Conservation (phyloP, 2,797 vertebrate species). For the Streptopelia turtur region DNA sequence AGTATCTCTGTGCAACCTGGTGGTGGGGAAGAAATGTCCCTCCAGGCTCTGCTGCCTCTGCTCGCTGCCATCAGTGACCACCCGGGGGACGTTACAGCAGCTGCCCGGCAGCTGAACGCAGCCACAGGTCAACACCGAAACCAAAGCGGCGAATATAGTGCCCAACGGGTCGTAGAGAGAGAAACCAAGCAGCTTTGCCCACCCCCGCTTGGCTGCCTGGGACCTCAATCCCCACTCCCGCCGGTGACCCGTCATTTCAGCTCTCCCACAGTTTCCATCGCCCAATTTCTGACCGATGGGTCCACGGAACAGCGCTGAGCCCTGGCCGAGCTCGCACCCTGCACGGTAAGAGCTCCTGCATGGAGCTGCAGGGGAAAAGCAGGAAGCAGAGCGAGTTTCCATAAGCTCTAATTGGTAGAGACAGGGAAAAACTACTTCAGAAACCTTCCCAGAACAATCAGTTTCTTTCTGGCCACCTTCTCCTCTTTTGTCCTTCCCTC, state of each 20-base stretch:
- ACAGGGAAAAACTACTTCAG: neutral
- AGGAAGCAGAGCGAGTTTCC: neutral
- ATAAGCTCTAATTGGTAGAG: neutral
- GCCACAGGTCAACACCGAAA: neutral
- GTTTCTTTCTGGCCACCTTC: neutral
- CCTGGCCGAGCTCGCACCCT: neutral
- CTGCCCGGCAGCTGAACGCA: neutral
- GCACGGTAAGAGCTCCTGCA: neutral
- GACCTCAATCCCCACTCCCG: neutral
- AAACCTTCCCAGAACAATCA: neutral
- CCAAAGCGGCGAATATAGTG: rapidly evolving
- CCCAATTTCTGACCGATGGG: neutral
- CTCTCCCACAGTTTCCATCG: neutral
- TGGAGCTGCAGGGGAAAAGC: neutral
- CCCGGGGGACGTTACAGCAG: neutral
- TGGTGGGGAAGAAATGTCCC: neutral
- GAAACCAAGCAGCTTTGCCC: neutral
- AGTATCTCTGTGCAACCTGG: neutral
- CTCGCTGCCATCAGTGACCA: neutral
- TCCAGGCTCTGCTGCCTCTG: neutral
- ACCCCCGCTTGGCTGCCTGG: neutral
- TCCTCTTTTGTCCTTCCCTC: neutral
- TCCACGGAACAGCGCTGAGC: rapidly evolving
- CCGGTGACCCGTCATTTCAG: neutral
- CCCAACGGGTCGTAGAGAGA: neutral